Conservation (phyloP, 2,888 invertebrate species). For the Aricia artaxerxes region DNA sequence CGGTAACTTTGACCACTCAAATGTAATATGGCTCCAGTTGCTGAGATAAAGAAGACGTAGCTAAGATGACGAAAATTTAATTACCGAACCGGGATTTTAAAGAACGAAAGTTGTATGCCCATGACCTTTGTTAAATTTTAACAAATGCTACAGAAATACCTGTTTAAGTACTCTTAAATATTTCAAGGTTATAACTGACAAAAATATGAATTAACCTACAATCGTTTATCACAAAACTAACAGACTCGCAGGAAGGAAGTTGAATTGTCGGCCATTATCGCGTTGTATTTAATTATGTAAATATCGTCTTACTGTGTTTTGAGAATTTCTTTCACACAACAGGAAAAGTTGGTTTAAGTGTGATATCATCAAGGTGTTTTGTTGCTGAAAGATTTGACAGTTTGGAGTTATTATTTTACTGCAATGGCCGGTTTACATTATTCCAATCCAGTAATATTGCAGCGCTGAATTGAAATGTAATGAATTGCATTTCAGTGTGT, state of each 20-base stretch:
- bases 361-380: background rate
- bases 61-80: no score
- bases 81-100: no score
- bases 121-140: background rate
- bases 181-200: background rate
- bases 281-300: conserved; percentile 38
- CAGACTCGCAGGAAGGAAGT: conserved; percentile 62
- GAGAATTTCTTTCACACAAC: conserved; percentile 5
- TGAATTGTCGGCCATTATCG: conserved; percentile 64
- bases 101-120: background rate
- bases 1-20: no score
- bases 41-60: no score
- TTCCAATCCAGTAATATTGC: no score
- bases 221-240: conserved; percentile 23
- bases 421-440: no score
- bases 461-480: no score
- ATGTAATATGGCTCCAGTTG: no score
- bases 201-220: conserved; percentile 5
- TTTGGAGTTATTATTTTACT: no score
- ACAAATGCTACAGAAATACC: background rate
- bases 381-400: background rate
- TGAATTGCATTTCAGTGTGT: no score
- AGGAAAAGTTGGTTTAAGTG: background rate
- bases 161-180: background rate
- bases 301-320: conserved; percentile 8